Evolutionary conservation across 1,140 invertebrate genomes (phyloP), one percentile per base, ranked within the genome.

Genomic region (Hormaphis cornu): DNA sequence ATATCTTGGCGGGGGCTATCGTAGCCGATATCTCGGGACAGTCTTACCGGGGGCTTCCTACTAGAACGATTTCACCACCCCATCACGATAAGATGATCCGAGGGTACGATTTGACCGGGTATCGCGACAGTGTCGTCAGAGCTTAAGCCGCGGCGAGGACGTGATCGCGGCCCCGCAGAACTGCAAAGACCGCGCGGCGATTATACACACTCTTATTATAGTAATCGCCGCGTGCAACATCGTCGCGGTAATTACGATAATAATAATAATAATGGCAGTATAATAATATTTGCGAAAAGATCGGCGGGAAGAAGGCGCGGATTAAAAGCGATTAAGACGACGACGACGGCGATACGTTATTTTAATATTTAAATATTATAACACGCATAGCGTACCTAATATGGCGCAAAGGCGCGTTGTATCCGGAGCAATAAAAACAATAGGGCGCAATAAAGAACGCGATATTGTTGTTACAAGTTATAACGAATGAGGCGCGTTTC

Each of bases 401-500:
- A 35, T 24, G 28, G 52, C 33, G 28, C n/a, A n/a, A n/a, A n/a
- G 52, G 30, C 18, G 26, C n/a, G 26, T 46, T 46, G 42, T 46
- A n/a, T 46, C n/a, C 33, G 26, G 2, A 28, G 44, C 42, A 66
- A 35, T 66, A 66, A 66, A 66, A 66, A 66, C 61, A 66, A 66
- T 66, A 66, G 61, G 61, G 61, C 18, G 61, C 44, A 50, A 66
- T 66, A 66, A 66, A 66, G 61, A 66, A 63, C 12, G n/a, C 22
- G 20, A 50, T 66, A 59, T 40, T 24, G 22, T 59, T 16, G 4
- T n/a, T 28, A 26, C 16, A 24, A 28, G 22, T 22, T 50, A 50
- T 22, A 48, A n/a, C n/a, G n/a, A 22, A 50, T 24, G 26, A 16
- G 26, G 22, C 8, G 26, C 26, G 37, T 22, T 56, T 37, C 53